These are phyloP conservation scores for Vulpes vulpes DNA, from an alignment of 2,113 vertebrate genomes.

Conservation along the genomic window DNA sequence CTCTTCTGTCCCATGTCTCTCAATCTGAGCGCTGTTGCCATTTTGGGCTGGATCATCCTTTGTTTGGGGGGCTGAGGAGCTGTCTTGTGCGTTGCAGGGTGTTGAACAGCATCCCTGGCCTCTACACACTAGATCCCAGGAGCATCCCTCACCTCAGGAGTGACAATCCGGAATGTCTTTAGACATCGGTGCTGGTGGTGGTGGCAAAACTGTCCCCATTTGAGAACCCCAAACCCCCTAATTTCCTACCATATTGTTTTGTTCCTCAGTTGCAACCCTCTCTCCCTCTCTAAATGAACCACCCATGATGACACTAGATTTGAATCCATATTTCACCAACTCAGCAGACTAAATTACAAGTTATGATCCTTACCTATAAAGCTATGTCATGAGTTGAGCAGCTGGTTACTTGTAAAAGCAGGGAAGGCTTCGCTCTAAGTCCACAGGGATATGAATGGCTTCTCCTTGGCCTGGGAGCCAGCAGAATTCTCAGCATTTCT, in stretches of 20 bases:
- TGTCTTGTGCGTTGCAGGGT: background rate
- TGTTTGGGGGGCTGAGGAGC: background rate
- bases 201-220: background rate
- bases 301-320: background rate
- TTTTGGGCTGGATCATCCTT: background rate
- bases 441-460: background rate
- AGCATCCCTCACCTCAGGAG: background rate
- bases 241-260: background rate
- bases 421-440: background rate
- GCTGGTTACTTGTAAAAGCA: background rate
- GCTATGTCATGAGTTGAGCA: background rate
- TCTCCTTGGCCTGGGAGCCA: background rate
- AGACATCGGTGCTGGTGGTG: background rate
- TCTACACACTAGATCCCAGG: background rate
- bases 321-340: background rate
- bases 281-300: background rate
- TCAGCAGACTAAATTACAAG: background rate
- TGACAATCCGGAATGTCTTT: background rate
- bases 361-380: background rate
- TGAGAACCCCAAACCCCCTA: background rate
- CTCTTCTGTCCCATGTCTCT: background rate
- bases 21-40: background rate
- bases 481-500: background rate
- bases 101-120: background rate
- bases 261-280: background rate